Evolutionary conservation across 2,888 invertebrate genomes (phyloP).

Genomic region (Plagodis pulveraria): DNA sequence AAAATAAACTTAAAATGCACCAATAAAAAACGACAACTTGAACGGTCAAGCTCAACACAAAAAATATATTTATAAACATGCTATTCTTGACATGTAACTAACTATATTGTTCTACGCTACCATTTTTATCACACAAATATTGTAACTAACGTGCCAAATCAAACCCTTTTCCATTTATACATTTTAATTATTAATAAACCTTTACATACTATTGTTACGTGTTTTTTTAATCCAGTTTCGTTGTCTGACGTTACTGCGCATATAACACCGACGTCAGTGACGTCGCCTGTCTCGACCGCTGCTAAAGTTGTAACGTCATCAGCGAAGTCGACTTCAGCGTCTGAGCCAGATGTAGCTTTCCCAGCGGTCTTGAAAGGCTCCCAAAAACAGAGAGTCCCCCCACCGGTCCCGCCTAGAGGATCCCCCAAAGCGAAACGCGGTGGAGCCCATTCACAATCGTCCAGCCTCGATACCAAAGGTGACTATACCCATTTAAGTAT

Average conservation of each 20-base stretch:
- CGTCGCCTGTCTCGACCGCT: constrained; percentile 74
- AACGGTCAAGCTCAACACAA: constrained; percentile 80
- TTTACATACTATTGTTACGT: constrained; percentile 43
- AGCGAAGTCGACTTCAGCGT: constrained; percentile 58
- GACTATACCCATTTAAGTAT: constrained; percentile 72
- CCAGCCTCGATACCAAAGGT: constrained; percentile 78
- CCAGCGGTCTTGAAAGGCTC: constrained; percentile 91
- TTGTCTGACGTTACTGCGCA: constrained; percentile 83
- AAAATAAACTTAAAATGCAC: constrained; percentile 62
- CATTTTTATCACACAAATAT: constrained; percentile 62
- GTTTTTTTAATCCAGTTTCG: constrained; percentile 65
- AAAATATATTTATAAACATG: constrained; percentile 82
- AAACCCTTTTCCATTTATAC: constrained; percentile 55
- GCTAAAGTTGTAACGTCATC: constrained; percentile 64
- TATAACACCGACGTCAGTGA: constrained; percentile 78
- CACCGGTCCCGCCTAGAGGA: constrained; percentile 94
- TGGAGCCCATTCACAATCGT: constrained; percentile 70
- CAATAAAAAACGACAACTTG: constrained; percentile 75
- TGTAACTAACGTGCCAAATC: constrained; percentile 59
- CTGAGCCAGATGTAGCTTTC: constrained; percentile 86
- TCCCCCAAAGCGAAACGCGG: constrained; percentile 88
- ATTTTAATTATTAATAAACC: constrained; percentile 65
- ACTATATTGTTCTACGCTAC: constrained; percentile 57
- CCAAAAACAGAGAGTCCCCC: constrained; percentile 91
- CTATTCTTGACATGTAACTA: constrained; percentile 76